Conservation (phyloP, 2,888 invertebrate genomes). For the Latrodectus hesperus region DNA sequence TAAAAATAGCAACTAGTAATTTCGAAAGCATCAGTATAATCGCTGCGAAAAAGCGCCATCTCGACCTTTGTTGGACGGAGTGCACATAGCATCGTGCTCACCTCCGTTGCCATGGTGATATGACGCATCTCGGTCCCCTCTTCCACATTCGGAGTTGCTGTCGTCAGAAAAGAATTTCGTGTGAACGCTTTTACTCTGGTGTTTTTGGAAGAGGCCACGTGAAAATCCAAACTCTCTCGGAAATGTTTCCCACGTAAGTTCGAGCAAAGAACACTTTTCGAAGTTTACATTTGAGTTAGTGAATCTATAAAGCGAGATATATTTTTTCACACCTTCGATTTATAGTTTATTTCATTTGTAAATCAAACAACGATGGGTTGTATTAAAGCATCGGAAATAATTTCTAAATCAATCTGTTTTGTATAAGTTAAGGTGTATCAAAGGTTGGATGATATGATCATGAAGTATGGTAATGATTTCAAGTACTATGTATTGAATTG, state of each 20-base stretch:
- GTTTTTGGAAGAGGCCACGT: conserved; percentile 40
- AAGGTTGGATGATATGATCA: too few relatives aligned
- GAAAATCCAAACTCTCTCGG: conserved; percentile 15
- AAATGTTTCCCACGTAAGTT: neutral
- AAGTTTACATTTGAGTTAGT: too few relatives aligned
- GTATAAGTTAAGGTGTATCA: too few relatives aligned
- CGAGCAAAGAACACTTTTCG: neutral
- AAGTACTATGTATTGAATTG: too few relatives aligned
- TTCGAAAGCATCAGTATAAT: conserved; percentile 15
- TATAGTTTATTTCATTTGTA: too few relatives aligned
- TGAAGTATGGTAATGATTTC: too few relatives aligned
- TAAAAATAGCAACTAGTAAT: conserved; percentile 32
- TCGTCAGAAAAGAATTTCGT: conserved; percentile 38
- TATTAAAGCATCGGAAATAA: too few relatives aligned
- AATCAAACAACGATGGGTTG: too few relatives aligned
- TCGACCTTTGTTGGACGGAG: conserved; percentile 36
- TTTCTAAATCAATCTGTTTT: too few relatives aligned
- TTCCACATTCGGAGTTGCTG: conserved; percentile 39
- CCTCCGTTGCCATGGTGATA: conserved; percentile 69
- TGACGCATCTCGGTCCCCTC: conserved; percentile 67
- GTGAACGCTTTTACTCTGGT: neutral
- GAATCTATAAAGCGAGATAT: too few relatives aligned
- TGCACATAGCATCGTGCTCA: conserved; percentile 40
- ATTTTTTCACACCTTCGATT: too few relatives aligned
- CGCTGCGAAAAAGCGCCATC: conserved; percentile 61